These are phyloP conservation scores for Tetragonisca angustula DNA, from an alignment of 2,888 invertebrate genomes.

Conservation along the genomic window DNA sequence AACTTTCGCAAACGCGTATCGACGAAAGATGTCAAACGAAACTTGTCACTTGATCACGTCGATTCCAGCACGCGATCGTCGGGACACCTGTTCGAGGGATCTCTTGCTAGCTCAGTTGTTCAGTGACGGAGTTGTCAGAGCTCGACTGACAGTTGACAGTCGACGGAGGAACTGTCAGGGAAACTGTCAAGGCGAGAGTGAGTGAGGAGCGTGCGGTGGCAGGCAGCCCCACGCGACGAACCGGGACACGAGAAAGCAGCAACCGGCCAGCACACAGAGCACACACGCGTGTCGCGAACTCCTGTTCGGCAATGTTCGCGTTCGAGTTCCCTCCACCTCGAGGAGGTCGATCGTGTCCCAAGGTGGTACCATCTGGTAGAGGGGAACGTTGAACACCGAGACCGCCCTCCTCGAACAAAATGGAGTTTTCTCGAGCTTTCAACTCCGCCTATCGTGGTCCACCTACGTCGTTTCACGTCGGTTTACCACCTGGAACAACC, in stretches of 20 bases:
- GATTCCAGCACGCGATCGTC: background rate
- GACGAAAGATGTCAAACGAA: background rate
- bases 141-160: background rate
- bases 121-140: background rate
- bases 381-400: constrained; percentile 67
- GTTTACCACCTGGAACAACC: background rate
- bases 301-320: constrained; percentile 79
- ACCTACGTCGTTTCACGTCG: constrained; percentile 48
- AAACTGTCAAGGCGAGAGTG: constrained; percentile 2
- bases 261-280: constrained; percentile 55
- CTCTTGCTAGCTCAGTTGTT: background rate
- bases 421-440: constrained; percentile 68
- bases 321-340: constrained; percentile 73
- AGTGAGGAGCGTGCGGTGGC: background rate
- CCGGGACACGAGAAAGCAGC: constrained; percentile 28
- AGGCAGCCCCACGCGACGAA: constrained; percentile 44
- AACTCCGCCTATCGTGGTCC: constrained; percentile 64
- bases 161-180: constrained; percentile 3
- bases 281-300: constrained; percentile 81
- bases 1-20: background rate
- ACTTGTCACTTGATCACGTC: background rate
- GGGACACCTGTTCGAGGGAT: background rate
- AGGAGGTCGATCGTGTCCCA: constrained; percentile 69
- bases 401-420: constrained; percentile 78
- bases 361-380: constrained; percentile 71